These are phyloP conservation scores for Ispidina picta DNA, from an alignment of 2,797 vertebrate species.

Conservation along the genomic window DNA sequence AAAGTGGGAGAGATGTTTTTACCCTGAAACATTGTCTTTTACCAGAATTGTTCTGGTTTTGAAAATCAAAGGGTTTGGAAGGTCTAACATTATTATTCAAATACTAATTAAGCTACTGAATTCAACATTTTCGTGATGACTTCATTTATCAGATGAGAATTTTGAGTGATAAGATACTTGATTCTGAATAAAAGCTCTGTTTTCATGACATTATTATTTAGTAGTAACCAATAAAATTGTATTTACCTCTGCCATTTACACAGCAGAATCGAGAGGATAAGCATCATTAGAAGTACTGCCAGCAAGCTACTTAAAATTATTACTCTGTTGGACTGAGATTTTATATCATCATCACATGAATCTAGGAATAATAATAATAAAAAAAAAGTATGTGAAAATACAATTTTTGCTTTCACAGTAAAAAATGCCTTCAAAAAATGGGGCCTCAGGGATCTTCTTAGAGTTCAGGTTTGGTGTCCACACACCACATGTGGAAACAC, in stretches of 20 bases:
- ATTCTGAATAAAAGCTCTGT: background rate
- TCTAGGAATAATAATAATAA: slow-evolving; percentile 58
- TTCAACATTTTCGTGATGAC: background rate
- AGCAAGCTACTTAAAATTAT: slow-evolving; percentile 15
- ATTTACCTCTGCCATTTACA: slow-evolving; percentile 74
- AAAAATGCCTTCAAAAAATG: background rate
- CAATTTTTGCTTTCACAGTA: background rate
- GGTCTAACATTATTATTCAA: background rate
- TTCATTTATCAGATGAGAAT: background rate
- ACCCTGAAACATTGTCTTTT: background rate
- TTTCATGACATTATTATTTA: background rate
- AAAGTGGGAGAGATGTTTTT: background rate
- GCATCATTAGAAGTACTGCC: slow-evolving; percentile 32
- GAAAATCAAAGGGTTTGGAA: background rate
- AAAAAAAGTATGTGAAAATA: background rate
- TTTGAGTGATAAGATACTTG: background rate
- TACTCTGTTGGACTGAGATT: background rate
- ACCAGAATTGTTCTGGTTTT: background rate
- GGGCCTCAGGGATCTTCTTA: background rate
- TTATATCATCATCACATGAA: slow-evolving; percentile 36
- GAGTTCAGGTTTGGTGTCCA: background rate
- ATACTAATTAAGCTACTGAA: background rate
- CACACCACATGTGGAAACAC: background rate
- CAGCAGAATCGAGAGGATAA: slow-evolving; percentile 54
- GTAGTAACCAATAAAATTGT: background rate